Conservation (phyloP, 2,797 vertebrate genomes). For the Sebastes vulpes region DNA sequence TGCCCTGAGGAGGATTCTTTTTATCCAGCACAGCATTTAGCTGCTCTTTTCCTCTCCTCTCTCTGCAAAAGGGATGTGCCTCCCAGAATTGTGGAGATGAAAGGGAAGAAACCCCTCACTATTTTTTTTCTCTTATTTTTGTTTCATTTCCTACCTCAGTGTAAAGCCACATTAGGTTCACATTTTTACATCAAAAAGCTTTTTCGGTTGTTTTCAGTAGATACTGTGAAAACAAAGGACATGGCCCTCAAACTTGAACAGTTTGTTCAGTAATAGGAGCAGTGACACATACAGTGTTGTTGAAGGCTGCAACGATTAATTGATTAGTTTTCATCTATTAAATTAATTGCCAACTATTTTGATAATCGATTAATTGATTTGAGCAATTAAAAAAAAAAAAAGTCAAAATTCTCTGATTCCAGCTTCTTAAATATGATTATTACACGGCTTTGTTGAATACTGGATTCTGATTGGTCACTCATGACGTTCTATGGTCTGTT, state of each 20-base stretch:
- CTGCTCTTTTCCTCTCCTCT: not conserved
- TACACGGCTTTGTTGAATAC: too few relatives aligned
- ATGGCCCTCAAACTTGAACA: not conserved
- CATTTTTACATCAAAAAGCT: not conserved
- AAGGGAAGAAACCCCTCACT: constrained; percentile 7
- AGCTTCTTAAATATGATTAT: too few relatives aligned
- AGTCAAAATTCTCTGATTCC: too few relatives aligned
- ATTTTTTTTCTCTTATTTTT: not conserved
- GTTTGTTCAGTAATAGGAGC: not conserved
- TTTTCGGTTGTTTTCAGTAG: not conserved
- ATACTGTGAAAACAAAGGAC: not conserved
- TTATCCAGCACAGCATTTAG: constrained; percentile 16
- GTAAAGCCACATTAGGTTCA: not conserved
- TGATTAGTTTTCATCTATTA: too few relatives aligned
- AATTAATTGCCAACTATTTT: too few relatives aligned
- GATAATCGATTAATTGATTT: too few relatives aligned
- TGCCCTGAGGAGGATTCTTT: constrained; percentile 12
- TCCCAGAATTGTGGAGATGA: constrained; percentile 9
- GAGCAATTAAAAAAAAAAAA: too few relatives aligned
- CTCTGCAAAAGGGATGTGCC: not conserved
- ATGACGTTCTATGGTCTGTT: too few relatives aligned
- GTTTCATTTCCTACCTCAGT: not conserved
- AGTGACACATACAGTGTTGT: not conserved
- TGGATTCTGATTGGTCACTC: too few relatives aligned
- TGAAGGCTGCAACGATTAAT: not conserved